Evolutionary conservation across 64 coral and sea anemone genomes (phyloP).

Genomic region (Pocillopora verrucosa): DNA sequence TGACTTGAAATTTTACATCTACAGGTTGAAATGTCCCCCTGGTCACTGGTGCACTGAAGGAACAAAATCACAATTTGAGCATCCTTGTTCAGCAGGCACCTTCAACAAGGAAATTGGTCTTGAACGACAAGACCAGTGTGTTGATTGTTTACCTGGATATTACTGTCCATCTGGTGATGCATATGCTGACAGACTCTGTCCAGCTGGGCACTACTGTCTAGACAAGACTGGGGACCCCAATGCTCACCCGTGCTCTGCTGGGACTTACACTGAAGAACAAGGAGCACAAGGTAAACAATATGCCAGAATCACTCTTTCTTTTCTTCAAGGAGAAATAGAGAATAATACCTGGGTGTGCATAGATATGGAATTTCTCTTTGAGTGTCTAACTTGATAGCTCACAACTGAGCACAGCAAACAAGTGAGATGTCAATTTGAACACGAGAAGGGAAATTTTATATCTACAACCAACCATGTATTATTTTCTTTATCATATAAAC

Average conservation of each 20-base stretch:
- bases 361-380: no score
- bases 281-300: conserved; percentile 79
- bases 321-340: no score
- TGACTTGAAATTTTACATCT: background rate
- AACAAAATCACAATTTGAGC: conserved; percentile 69
- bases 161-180: conserved; percentile 77
- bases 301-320: no score
- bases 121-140: conserved; percentile 73
- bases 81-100: conserved; percentile 57
- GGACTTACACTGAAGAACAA: conserved; percentile 89
- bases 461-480: no score
- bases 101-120: conserved; percentile 70
- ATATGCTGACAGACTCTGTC: conserved; percentile 70
- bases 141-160: conserved; percentile 63
- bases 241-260: conserved; percentile 38
- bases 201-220: conserved; percentile 79
- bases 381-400: no score
- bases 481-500: no score
- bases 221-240: conserved; percentile 27
- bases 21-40: conserved; percentile 72
- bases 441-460: no score
- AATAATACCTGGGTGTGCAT: no score
- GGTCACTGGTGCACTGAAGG: conserved; percentile 80
- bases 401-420: no score
- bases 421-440: no score